Percentiles rank a stretch among this genome's conserved stretches.
phyloP scores from a whole-genome alignment of 2,888 invertebrate genomes.

The Magallana nippona region DNA sequence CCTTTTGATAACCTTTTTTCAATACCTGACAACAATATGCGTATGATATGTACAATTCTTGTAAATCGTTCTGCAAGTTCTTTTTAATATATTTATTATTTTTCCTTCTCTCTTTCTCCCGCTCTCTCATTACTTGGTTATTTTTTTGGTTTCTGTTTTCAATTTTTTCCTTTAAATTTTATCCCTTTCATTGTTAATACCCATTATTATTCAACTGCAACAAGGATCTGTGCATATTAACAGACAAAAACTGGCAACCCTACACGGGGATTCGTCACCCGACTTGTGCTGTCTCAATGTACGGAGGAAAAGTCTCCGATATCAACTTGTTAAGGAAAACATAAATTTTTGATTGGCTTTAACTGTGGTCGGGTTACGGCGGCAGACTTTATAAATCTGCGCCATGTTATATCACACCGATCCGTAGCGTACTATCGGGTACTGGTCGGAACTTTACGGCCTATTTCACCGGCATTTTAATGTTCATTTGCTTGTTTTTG shows the following conservation, averaged over 20 bases:
- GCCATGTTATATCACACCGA: neutral
- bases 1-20: neutral
- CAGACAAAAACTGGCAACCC: slow-evolving; percentile 15
- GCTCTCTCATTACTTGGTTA: no score
- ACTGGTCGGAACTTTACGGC: neutral
- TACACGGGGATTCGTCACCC: neutral
- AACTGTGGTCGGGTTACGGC: slow-evolving; percentile 9
- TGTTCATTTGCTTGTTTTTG: slow-evolving; percentile 20
- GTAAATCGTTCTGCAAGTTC: neutral
- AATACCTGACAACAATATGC: neutral
- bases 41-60: neutral
- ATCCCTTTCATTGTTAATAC: neutral
- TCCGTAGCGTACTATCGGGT: neutral
- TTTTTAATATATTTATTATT: neutral
- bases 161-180: neutral
- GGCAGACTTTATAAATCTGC: neutral
- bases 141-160: neutral
- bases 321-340: slow-evolving; percentile 14
- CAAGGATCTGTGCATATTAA: slow-evolving; percentile 14
- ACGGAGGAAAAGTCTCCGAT: neutral
- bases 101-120: neutral
- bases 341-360: slow-evolving; percentile 25
- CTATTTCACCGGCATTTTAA: slow-evolving; percentile 16
- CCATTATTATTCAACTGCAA: slow-evolving; percentile 31
- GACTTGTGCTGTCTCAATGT: neutral